Conservation (phyloP, 2,888 invertebrate genomes). For the Quadriops clusia region DNA sequence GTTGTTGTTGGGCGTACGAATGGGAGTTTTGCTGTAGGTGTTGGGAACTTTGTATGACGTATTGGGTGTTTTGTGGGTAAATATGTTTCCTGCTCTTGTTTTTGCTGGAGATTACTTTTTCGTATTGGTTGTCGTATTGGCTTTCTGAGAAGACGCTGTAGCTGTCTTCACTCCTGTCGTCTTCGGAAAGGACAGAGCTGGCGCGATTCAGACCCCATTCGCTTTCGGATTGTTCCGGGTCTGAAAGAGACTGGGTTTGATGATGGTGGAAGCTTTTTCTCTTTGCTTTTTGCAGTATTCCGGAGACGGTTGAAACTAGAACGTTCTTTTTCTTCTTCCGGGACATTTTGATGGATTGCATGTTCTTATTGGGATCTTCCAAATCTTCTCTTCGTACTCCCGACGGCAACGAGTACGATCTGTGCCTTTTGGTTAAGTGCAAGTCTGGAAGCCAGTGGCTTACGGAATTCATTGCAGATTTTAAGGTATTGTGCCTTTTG, state of each 20-base stretch:
- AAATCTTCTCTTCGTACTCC: slow-evolving; percentile 49
- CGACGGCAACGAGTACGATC: slow-evolving; percentile 72
- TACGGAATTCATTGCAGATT: slow-evolving; percentile 70
- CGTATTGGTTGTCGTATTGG: slow-evolving; percentile 52
- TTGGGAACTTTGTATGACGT: slow-evolving; percentile 13
- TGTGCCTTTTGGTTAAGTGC: slow-evolving; percentile 62
- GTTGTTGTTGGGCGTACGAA: slow-evolving; percentile 16
- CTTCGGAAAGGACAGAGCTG: slow-evolving; percentile 60
- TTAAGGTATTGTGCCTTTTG: slow-evolving; percentile 56
- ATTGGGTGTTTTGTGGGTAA: slow-evolving; percentile 12
- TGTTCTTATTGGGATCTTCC: slow-evolving; percentile 36
- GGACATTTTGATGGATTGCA: slow-evolving; percentile 13
- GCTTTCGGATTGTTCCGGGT: slow-evolving; percentile 65
- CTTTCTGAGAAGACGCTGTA: slow-evolving; percentile 54
- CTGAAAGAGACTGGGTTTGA: slow-evolving; percentile 53
- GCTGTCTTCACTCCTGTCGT: slow-evolving; percentile 45
- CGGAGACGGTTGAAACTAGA: slow-evolving; percentile 73
- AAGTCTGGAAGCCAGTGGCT: slow-evolving; percentile 72
- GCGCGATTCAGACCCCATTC: slow-evolving; percentile 55
- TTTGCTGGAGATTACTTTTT: slow-evolving; percentile 42
- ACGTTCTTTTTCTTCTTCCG: slow-evolving; percentile 68
- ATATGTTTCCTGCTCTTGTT: slow-evolving; percentile 22
- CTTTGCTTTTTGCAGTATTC: slow-evolving; percentile 75
- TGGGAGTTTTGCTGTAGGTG: slow-evolving; percentile 15
- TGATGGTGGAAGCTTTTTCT: slow-evolving; percentile 47